Percentiles rank a stretch among this genome's conserved stretches.
phyloP scores from a whole-genome alignment of 1,140 invertebrate genomes.

The Mesaphorura yosii region DNA sequence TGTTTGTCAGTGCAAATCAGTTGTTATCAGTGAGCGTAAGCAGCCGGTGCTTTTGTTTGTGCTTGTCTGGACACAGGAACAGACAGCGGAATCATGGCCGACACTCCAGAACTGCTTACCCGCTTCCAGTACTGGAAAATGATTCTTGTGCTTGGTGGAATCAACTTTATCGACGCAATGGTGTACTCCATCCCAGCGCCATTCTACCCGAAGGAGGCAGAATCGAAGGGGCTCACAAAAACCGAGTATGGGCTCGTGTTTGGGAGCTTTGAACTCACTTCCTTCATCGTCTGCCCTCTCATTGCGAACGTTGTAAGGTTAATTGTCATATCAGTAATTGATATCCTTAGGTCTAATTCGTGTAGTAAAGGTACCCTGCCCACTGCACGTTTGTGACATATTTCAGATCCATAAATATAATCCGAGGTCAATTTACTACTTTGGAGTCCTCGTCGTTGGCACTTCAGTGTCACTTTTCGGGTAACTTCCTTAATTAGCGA shows the following conservation, averaged over 20 bases:
- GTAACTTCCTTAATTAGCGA: conserved; percentile 40
- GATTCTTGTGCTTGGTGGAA: conserved; percentile 67
- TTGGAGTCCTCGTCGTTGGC: conserved; percentile 72
- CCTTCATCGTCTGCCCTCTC: conserved; percentile 76
- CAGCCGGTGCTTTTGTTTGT: too few relatives aligned
- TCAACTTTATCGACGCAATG: conserved; percentile 81
- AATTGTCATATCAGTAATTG: too few relatives aligned
- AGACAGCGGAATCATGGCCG: too few relatives aligned
- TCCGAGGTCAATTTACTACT: conserved; percentile 71
- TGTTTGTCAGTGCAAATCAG: too few relatives aligned
- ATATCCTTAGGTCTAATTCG: too few relatives aligned
- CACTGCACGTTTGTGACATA: too few relatives aligned
- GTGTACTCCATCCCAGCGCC: conserved; percentile 58
- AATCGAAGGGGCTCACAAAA: conserved; percentile 67
- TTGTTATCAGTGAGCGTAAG: too few relatives aligned
- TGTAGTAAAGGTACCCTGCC: too few relatives aligned
- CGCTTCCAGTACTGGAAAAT: conserved; percentile 74
- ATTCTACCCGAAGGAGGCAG: conserved; percentile 57
- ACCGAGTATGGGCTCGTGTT: conserved; percentile 88
- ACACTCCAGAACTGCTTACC: too few relatives aligned
- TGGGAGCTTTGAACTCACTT: conserved; percentile 78
- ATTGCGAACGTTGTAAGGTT: conserved; percentile 75
- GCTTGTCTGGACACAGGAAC: too few relatives aligned
- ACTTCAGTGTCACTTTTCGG: conserved; percentile 74
- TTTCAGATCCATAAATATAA: conserved; percentile 62